Evolutionary conservation across 1,140 invertebrate species (phyloP).

Genomic region (Leucophenga varia): DNA sequence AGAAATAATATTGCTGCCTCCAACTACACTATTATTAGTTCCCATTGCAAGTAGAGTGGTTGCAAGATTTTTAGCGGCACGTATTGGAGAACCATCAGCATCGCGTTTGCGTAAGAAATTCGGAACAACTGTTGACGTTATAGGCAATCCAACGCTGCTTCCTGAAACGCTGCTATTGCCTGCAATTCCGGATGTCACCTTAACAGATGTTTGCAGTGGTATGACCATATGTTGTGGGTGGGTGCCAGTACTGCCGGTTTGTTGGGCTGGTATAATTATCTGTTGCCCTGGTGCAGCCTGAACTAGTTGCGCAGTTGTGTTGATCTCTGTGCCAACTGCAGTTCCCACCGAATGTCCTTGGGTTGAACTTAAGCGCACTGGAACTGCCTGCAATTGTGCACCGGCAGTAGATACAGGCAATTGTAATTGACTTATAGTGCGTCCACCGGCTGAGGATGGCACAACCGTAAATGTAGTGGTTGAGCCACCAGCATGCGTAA

Average conservation of each 20-base stretch:
- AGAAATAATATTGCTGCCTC: too few relatives aligned
- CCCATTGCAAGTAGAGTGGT: slow-evolving; percentile 61
- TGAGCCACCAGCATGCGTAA: slow-evolving; percentile 30
- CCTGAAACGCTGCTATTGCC: slow-evolving; percentile 20
- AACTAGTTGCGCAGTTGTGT: slow-evolving; percentile 5
- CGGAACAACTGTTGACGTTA: slow-evolving; percentile 21
- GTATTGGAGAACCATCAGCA: slow-evolving; percentile 64
- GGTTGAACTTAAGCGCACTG: slow-evolving; percentile 23
- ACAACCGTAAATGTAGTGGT: slow-evolving; percentile 50
- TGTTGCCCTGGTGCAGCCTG: slow-evolving; percentile 20
- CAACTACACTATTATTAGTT: slow-evolving; percentile 20
- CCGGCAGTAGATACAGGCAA: slow-evolving; percentile 16
- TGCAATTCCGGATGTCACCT: slow-evolving; percentile 38
- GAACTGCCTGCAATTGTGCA: slow-evolving; percentile 21
- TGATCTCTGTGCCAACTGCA: neutral
- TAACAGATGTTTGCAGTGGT: slow-evolving; percentile 50
- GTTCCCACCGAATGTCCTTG: neutral
- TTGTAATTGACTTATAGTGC: slow-evolving; percentile 41
- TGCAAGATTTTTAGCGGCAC: slow-evolving; percentile 62
- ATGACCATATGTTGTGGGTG: slow-evolving; percentile 49
- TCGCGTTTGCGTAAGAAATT: slow-evolving; percentile 52
- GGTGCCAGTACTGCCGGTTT: slow-evolving; percentile 13
- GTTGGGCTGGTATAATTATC: slow-evolving; percentile 32
- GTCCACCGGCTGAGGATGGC: slow-evolving; percentile 26
- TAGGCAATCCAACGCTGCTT: slow-evolving; percentile 12